Evolutionary conservation across 1,140 invertebrate genomes (phyloP), one percentile per base, ranked within the genome.

Genomic region (Drusus annulatus): DNA sequence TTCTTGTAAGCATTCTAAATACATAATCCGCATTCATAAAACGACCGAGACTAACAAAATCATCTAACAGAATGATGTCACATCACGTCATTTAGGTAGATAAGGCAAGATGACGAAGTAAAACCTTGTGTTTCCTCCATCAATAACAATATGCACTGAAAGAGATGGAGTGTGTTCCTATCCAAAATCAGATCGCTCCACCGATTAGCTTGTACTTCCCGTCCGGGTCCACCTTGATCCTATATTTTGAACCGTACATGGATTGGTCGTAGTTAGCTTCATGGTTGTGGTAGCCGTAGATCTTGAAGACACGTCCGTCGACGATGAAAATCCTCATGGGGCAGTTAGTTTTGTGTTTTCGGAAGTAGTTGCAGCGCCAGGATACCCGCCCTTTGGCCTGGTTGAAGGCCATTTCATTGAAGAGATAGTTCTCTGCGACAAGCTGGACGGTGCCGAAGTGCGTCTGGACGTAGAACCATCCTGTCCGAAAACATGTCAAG

Each of bases 311-410:
- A 2, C 17, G 17, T 25, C 79, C 79, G 25, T 80, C 21, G 17
- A 56, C 62, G 28, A 76, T 80, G 58, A 63, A 75, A 0, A 80
- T 65, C 36, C 71, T 68, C 69, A 80, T 31, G 31, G 45, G 60
- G 60, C 79, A 80, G 36, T 7, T n/a, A 19, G 71, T 75, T 16
- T 76, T 76, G 58, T 69, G 31, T 21, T 68, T 68, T 0, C 60
- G 5, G 79, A 80, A 80, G 71, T 58, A 51, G 50, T 15, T 51
- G 45, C 79, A 80, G 16, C 79, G 71, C 79, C 79, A 80, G 10
- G 79, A 75, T 23, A 80, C 73, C n/a, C 50, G 50, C 7, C 50
- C 19, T 3, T 25, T 71, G n/a, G 45, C 52, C 50, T 65, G 25
- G 51, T 78, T 78, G 71, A 31, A 36, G 16, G 45, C 58, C 71